These are phyloP conservation scores for Eulimnadia texana DNA, from an alignment of 1,140 invertebrate species.

Conservation along the genomic window DNA sequence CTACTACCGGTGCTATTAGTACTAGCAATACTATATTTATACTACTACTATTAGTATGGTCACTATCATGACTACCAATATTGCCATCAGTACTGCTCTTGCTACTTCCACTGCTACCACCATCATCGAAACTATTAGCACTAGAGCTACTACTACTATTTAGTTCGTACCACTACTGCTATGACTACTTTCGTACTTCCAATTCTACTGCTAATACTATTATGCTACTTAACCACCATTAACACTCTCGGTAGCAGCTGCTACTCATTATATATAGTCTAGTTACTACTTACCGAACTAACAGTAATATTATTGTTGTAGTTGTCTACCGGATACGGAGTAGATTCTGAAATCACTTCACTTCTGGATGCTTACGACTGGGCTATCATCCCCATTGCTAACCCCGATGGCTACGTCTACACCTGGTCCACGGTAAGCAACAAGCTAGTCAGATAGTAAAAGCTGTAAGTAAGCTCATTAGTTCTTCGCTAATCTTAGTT, in stretches of 20 bases:
- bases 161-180: no score
- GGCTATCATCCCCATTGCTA: constrained; percentile 63
- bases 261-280: not conserved
- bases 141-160: no score
- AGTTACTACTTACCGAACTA: not conserved
- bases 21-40: no score
- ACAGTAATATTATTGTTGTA: constrained; percentile 2
- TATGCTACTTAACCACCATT: not conserved
- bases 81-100: no score
- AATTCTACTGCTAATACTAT: constrained; percentile 26
- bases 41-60: no score
- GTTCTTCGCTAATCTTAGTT: no score
- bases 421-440: constrained; percentile 37
- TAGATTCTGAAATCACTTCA: constrained; percentile 28
- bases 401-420: constrained; percentile 76
- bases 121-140: no score
- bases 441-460: not conserved
- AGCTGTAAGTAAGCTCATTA: not conserved
- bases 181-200: no score
- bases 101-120: no score
- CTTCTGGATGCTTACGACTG: constrained; percentile 63
- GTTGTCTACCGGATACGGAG: constrained; percentile 18
- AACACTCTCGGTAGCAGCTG: not conserved
- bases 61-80: no score
- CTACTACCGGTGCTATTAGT: no score